Base-by-base conservation (phyloP, 2,797 vertebrate species). In the Helarctos malayanus region DNA sequence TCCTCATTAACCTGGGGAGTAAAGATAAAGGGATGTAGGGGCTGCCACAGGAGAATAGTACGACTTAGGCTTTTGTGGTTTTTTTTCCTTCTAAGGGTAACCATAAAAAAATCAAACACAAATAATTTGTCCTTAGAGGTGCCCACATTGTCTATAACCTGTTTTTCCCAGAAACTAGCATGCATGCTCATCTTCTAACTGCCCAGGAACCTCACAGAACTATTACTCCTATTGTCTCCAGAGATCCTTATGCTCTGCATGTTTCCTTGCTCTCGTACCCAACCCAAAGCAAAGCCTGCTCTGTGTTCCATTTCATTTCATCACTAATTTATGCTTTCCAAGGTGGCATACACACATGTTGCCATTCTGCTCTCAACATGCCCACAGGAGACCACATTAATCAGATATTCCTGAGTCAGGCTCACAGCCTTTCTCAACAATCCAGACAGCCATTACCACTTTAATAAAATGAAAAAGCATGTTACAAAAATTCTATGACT, bases 121-220 rank as follows among this genome's bases (percentile, higher is more conserved):
- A 85, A 89, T 82, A 81, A 73, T 73, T 82, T 87, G 25, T 88
- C 32, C 93, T 63, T 85, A 90, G 95, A 96, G 90, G 61, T 94
- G 1, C 38, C 61, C 78, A 69, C 54, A n/a, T 96, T 82, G 16
- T 29, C 38, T n/a, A 59, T 81, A 92, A 78, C n/a, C 32, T 92
- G 32, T 10, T 90, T 76, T 41, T 35, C 29, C 45, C 16, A 68
- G 29, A 27, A 97, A 71, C 7, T 91, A 89, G 45, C 41, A 35
- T 47, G 45, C 57, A 27, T 76, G 86, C 29, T 93, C 71, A 88
- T 81, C 80, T 92, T 84, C 49, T 69, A 68, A 12, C 65, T 93
- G 35, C 23, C 21, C 10, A 75, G 16, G 45, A 73, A 56, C 21
- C 27, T 23, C 59, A 82, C 32, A 91, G 49, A 84, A 32, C 21